These are phyloP conservation scores for Gopherus flavomarginatus DNA, from an alignment of 2,113 vertebrate species.

Conservation along the genomic window DNA sequence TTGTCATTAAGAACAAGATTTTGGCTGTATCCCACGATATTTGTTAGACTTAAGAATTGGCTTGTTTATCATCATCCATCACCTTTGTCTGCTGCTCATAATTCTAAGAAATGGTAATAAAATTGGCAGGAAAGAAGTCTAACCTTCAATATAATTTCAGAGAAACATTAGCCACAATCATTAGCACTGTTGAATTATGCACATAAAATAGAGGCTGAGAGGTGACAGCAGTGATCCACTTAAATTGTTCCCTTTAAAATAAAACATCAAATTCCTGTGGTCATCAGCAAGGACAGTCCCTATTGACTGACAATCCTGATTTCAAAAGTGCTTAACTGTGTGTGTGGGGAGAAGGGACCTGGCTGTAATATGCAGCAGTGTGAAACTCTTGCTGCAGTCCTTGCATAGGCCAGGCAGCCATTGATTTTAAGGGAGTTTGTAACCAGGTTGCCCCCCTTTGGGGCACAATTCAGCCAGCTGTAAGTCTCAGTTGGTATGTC, in stretches of 20 bases:
- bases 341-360: neutral
- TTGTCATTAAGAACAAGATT: neutral
- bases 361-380: neutral
- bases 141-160: neutral
- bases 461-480: too few species aligned
- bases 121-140: neutral
- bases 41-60: neutral
- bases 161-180: neutral
- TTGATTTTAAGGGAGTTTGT: neutral
- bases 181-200: neutral
- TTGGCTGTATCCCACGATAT: neutral
- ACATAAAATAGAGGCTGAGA: neutral
- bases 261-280: neutral
- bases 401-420: neutral
- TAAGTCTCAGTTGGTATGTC: too few species aligned
- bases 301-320: accelerated
- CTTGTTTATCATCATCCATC: neutral
- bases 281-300: too few species aligned
- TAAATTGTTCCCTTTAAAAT: neutral
- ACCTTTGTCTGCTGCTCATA: neutral
- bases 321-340: neutral
- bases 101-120: neutral
- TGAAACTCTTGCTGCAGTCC: neutral
- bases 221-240: neutral
- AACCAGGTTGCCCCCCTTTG: neutral